These are phyloP conservation scores for Bradypodion pumilum DNA, from an alignment of 2,797 vertebrate species.

Conservation along the genomic window DNA sequence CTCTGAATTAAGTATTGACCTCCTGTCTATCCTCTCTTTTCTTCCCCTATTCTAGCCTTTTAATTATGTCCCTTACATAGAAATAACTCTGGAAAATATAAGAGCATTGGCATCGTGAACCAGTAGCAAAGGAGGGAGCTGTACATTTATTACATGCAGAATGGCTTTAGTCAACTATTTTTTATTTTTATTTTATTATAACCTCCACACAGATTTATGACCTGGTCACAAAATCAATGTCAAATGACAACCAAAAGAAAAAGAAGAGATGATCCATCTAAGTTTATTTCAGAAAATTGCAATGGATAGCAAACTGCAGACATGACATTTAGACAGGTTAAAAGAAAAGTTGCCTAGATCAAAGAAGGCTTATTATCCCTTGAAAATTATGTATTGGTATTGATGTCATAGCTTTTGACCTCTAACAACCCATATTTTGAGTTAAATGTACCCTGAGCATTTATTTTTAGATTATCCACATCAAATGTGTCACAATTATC, in stretches of 20 bases:
- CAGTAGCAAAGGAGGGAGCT: constrained; percentile 4
- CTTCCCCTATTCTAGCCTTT: background rate
- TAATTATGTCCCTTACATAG: constrained; percentile 10
- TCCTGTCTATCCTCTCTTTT: background rate
- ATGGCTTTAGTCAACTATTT: constrained; percentile 19
- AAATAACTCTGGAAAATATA: constrained; percentile 12
- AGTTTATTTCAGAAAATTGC: constrained; percentile 43
- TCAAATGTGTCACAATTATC: constrained; percentile 21
- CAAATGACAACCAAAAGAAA: constrained; percentile 25
- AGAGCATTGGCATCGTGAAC: background rate
- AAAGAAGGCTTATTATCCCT: constrained; percentile 27
- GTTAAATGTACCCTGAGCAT: background rate
- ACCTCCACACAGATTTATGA: constrained; percentile 35
- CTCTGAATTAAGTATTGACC: background rate
- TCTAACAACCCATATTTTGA: background rate
- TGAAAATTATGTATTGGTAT: constrained; percentile 22
- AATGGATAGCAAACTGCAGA: constrained; percentile 35
- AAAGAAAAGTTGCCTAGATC: constrained; percentile 16
- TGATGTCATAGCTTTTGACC: constrained; percentile 33
- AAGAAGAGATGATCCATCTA: constrained; percentile 42
- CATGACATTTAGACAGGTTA: constrained; percentile 37
- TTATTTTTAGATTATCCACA: constrained; percentile 24
- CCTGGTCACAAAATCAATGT: constrained; percentile 2
- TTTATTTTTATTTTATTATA: background rate
- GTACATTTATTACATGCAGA: constrained; percentile 25